Percentiles rank a stretch among this genome's conserved stretches.
Evolutionary conservation across 2,113 vertebrate species (phyloP).

Genomic region (Lepisosteus oculatus): DNA sequence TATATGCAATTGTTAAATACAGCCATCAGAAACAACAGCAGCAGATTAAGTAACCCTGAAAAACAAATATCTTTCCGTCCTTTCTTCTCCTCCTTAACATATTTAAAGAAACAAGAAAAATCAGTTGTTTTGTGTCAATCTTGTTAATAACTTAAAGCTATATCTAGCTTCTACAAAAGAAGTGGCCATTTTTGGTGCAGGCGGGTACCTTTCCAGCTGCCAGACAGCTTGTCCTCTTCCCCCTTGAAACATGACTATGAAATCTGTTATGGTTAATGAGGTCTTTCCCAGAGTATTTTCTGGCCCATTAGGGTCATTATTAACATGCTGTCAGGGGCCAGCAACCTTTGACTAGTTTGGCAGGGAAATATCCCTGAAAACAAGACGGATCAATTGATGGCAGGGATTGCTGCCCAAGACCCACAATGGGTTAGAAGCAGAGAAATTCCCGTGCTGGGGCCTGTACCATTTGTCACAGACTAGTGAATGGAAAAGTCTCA

Average conservation of each 20-base stretch:
- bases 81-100: background rate
- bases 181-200: too few species aligned
- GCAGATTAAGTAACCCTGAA: background rate
- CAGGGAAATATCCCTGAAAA: slow-evolving; percentile 17
- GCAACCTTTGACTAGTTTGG: slow-evolving; percentile 1
- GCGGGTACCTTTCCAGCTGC: too few species aligned
- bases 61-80: background rate
- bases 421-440: too few species aligned
- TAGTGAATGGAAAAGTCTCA: too few species aligned
- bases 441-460: too few species aligned
- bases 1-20: too few species aligned
- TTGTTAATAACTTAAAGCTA: too few species aligned
- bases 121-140: too few species aligned
- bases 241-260: background rate
- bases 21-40: too few species aligned
- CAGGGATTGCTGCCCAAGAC: background rate
- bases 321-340: slow-evolving; percentile 16
- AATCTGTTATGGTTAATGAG: slow-evolving; percentile 8
- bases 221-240: too few species aligned
- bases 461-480: too few species aligned
- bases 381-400: background rate
- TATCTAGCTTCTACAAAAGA: too few species aligned
- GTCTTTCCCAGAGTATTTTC: background rate
- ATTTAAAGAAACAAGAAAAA: background rate
- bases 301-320: slow-evolving; percentile 15